Percentiles rank a stretch among this genome's conserved stretches.
These are phyloP conservation scores for Crotalus helleri DNA, from an alignment of 2,113 vertebrate genomes.

Conservation along the genomic window DNA sequence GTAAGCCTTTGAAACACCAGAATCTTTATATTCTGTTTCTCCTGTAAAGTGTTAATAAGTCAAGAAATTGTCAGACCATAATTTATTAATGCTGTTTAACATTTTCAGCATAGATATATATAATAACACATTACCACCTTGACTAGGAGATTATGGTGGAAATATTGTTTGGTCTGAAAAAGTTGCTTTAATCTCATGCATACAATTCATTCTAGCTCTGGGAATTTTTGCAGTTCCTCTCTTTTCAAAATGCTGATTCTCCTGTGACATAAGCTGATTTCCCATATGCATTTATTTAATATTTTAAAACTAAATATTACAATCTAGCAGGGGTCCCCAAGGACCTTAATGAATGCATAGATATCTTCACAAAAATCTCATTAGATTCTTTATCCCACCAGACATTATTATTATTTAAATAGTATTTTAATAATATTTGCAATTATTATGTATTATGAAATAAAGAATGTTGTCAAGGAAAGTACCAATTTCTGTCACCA, in stretches of 20 bases:
- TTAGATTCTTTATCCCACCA: not conserved
- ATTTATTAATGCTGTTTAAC: slow-evolving; percentile 45
- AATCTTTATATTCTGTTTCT: slow-evolving; percentile 56
- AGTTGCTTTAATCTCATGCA: not conserved
- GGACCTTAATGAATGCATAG: not conserved
- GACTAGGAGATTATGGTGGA: slow-evolving; percentile 39
- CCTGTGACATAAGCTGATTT: not conserved
- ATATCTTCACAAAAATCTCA: not conserved
- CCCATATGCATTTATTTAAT: not conserved
- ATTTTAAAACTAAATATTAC: not conserved
- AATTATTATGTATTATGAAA: not conserved
- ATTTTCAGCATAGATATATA: slow-evolving; percentile 49
- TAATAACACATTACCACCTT: slow-evolving; percentile 27
- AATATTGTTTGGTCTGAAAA: slow-evolving; percentile 8
- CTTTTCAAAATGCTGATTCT: not conserved
- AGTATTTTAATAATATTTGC: not conserved
- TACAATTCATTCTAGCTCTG: accelerated
- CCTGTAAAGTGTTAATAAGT: slow-evolving; percentile 47
- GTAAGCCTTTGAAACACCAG: slow-evolving; percentile 54
- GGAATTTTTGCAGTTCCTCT: not conserved
- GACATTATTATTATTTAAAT: not conserved
- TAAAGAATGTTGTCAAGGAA: not conserved
- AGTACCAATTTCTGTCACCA: not conserved
- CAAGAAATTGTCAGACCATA: slow-evolving; percentile 44
- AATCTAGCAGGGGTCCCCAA: not conserved